Conservation (phyloP, 2,888 invertebrate genomes). For the Crocallis elinguaria region DNA sequence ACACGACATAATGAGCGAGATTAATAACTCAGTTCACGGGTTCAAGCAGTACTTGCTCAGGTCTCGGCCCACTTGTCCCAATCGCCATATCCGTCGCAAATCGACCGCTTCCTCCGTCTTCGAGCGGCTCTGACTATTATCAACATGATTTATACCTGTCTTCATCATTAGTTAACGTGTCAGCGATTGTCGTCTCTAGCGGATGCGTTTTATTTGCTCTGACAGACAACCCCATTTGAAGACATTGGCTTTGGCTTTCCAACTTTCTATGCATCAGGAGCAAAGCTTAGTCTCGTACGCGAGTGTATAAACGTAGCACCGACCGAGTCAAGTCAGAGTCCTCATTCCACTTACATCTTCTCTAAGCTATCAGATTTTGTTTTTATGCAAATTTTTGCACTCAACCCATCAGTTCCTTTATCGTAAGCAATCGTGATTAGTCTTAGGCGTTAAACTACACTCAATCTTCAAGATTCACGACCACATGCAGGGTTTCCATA, state of each 20-base stretch:
- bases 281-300: slow-evolving; percentile 29
- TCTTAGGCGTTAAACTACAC: slow-evolving; percentile 4
- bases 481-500: slow-evolving; percentile 31
- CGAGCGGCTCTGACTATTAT: slow-evolving; percentile 65
- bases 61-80: slow-evolving; percentile 69
- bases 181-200: slow-evolving; percentile 66
- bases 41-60: slow-evolving; percentile 43
- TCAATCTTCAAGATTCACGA: slow-evolving; percentile 11
- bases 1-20: slow-evolving; percentile 54
- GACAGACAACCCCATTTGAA: slow-evolving; percentile 51
- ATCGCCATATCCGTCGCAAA: slow-evolving; percentile 82
- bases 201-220: slow-evolving; percentile 75
- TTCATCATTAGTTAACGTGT: slow-evolving; percentile 76
- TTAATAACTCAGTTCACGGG: slow-evolving; percentile 61
- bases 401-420: slow-evolving; percentile 10
- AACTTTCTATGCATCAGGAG: slow-evolving; percentile 38
- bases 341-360: neutral
- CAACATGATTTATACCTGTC: slow-evolving; percentile 82
- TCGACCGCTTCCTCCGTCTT: slow-evolving; percentile 79
- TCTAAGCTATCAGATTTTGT: slow-evolving; percentile 6
- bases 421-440: slow-evolving; percentile 7
- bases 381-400: slow-evolving; percentile 20
- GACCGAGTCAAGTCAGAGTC: too few species aligned
- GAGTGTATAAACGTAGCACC: neutral
- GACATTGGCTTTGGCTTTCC: slow-evolving; percentile 39